Evolutionary conservation across 2,888 invertebrate species (phyloP).

Genomic region (Orchesella flavescens): DNA sequence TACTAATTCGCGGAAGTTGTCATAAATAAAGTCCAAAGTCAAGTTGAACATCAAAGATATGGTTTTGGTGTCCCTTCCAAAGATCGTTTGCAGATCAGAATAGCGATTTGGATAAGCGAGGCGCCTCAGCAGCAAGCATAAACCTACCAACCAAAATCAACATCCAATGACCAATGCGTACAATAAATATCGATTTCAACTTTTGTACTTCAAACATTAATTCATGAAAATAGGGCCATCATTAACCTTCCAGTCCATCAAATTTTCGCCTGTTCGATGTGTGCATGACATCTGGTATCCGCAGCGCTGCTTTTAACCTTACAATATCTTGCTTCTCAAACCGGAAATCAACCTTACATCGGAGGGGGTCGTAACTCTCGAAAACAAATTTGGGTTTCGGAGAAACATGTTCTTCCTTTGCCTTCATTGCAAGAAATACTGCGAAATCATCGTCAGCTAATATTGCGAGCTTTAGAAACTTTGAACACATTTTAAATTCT

Average conservation of each 20-base stretch:
- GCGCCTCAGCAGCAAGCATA: not conserved
- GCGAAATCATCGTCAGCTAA: not conserved
- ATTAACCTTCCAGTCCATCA: not conserved
- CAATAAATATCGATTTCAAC: too few species aligned
- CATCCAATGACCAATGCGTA: too few species aligned
- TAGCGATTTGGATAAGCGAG: not conserved
- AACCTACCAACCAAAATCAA: not conserved
- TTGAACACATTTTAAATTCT: too few species aligned
- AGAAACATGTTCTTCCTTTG: not conserved
- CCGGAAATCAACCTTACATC: not conserved
- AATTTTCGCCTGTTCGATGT: not conserved
- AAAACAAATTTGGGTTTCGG: not conserved
- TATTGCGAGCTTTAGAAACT: not conserved
- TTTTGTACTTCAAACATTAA: too few species aligned
- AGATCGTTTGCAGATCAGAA: not conserved
- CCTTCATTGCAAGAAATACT: not conserved
- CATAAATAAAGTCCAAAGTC: not conserved
- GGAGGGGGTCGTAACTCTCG: not conserved
- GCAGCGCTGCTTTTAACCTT: not conserved
- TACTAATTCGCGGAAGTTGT: not conserved
- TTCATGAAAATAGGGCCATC: too few species aligned
- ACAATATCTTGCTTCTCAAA: not conserved
- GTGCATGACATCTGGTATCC: not conserved
- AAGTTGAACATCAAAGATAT: not conserved
- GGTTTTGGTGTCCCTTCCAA: not conserved